Evolutionary conservation across 2,113 vertebrate genomes (phyloP), one percentile per base, ranked within the genome.

Genomic region (Clupea harengus): DNA sequence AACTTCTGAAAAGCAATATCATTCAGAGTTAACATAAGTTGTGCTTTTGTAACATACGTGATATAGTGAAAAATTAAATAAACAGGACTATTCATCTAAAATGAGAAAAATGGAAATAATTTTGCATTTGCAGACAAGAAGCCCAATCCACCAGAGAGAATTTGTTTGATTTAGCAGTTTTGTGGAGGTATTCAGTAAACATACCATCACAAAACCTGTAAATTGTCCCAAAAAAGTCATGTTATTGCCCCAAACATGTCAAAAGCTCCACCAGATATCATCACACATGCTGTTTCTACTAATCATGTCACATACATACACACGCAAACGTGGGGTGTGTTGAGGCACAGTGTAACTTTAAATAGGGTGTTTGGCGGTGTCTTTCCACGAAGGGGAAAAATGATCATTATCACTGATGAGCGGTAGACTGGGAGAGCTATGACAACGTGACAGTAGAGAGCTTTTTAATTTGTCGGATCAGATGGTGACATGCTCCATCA

Each of bases 391-490:
- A 88, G 91, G 81, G 83, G 60, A 45, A 87, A 94, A 93, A 91
- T 91, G 93, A 96, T 95, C 93, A 95, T 96, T 95, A 94, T 89
- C 93, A 93, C 93, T 95, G 94, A 95, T 95, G 91, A 96, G 94
- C 18, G 89, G 86, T 81, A 89, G 86, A 82, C 84, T 89, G 85
- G 39, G 32, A 72, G 85, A 87, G 91, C 85, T 88, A 90, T 95
- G 95, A 95, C 95, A 96, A 93, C 45, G 88, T 95, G 94, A 94
- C 95, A 95, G 94, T 91, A 88, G 90, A 92, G 94, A 92, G 94
- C 93, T 94, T 95, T 96, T 95, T 95, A 95, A 95, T 96, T 95
- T 95, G 94, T 95, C 92, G 85, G 94, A 95, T 95, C 93, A 94
- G 92, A 94, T 94, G 88, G 94, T 95, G 95, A 95, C 95, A 95